Base-by-base conservation (phyloP, 1,140 invertebrate species). In the Drosophila arizonae region DNA sequence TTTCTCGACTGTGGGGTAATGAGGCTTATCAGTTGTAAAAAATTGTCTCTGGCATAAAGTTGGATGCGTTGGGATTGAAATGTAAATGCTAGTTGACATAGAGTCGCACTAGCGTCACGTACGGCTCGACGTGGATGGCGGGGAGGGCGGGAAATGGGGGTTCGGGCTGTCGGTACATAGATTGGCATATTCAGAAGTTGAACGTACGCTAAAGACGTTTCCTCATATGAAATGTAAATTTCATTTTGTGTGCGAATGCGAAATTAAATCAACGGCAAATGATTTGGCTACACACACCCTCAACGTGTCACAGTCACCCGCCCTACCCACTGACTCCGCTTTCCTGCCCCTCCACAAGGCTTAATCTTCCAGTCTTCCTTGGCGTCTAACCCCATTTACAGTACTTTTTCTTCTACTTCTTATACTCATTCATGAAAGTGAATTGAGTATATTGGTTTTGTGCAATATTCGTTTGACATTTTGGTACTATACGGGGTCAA, bases 221-320 rank as follows among this genome's bases (percentile, higher is more conserved):
- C 28, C 24, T 64, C n/a, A 24, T 28, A 48, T 50, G 48, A 64
- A 65, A 70, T 60, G 54, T 24, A 54, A 57, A 76, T 54, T 70
- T 58, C 6, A 43, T 30, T 60, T 65, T 50, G 39, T 45, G 39
- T 60, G 54, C 61, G 33, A 60, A 45, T 65, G 50, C 17, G 55
- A 60, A 71, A 71, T 61, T 60, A 66, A 66, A 65, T 71, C 61
- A 66, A 65, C 61, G 45, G 30, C 62, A 65, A 71, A 75, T 71
- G 50, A 55, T 71, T 65, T 62, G 46, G 48, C 39, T 24, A 54
- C 45, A 21, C 45, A 21, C 17, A 26, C 21, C 33, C 33, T 33
- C 4, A 50, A 24, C 46, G 36, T 39, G 36, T 39, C 36, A 13
- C 36, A 30, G 36, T 4, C 11, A 21, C 21, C 21, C 9, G 1